A percentile compares a stretch with the other conserved stretches of the same genome.
Conservation (phyloP, 2,888 invertebrate genomes). For the Epistrophe eligans region DNA sequence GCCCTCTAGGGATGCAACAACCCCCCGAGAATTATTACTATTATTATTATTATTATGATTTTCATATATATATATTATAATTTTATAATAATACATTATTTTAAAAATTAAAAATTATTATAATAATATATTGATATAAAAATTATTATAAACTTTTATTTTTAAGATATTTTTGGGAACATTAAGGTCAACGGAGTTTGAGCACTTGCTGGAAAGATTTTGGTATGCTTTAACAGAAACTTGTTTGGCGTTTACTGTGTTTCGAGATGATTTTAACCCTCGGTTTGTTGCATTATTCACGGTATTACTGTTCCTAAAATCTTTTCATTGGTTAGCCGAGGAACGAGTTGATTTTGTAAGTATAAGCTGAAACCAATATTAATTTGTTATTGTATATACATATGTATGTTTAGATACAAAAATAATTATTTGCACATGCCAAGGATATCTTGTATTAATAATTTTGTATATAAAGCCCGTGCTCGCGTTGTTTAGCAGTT, state of each 20-base stretch:
- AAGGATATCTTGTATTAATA: no score
- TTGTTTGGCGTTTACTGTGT: constrained; percentile 99
- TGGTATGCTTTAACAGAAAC: constrained; percentile 99
- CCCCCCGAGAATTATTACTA: not conserved
- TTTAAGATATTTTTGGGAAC: constrained; percentile 94
- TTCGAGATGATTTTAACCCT: constrained; percentile 99
- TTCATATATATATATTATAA: no score
- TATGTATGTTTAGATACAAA: no score
- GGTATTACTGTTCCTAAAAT: constrained; percentile 96
- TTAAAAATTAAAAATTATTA: no score
- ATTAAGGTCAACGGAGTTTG: constrained; percentile 97
- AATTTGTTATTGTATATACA: not conserved
- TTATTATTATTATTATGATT: not conserved
- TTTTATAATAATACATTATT: no score
- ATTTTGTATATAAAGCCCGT: no score
- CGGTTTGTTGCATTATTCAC: constrained; percentile 99
- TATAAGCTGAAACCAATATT: constrained; percentile 78
- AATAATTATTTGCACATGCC: no score
- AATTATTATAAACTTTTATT: not conserved
- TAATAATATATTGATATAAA: not conserved
- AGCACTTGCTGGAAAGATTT: constrained; percentile 98
- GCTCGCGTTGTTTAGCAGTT: no score
- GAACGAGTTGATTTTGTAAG: constrained; percentile 99
- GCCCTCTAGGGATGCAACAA: not conserved
- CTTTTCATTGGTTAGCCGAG: constrained; percentile 99